Base-by-base conservation (phyloP, 2,888 invertebrate genomes). In the Sarcophaga carnaria region DNA sequence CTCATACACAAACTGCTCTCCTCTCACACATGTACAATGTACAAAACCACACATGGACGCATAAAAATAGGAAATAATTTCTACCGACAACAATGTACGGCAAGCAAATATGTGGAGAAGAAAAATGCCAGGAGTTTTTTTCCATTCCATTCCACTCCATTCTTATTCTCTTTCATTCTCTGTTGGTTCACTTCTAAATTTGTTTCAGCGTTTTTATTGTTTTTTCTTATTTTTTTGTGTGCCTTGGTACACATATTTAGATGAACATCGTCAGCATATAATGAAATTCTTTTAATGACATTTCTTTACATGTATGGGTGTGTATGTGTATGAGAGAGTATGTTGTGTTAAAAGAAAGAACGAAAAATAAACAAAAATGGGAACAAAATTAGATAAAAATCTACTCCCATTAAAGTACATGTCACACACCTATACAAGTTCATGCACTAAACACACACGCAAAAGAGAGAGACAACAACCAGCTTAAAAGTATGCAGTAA, bases 211-310 rank as follows among this genome's bases (percentile, higher is more conserved):
- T 54, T 17, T 54, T 54, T 54, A 14, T 5, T 54, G 54, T 54
- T 12, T 54, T 17, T 54, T 54, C 12, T 49, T 47, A n/a, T 37
- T 72, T 63, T 62, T 67, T 49, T 47, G 10, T 12, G 67, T 49
- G 47, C 79, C 69, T 67, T 75, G 72, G 60, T 71, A 80, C 76
- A 77, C 60, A 76, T 49, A 76, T 85, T 77, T 80, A 62, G 71
- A 45, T 76, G 76, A 85, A 76, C 77, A 80, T 77, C 71, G 72
- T 72, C 72, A 83, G 20, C n/a, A 62, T 83, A 71, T 72, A 86
- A 83, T 86, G 77, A 83, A 86, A 86, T 83, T 78, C 74, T 80
- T 86, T 83, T 74, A 86, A 86, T 83, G 80, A 83, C 69, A n/a
- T 74, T 78, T 60, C 25, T 54, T 54, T 54, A 17, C 5, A 17